Conservation (phyloP, 2,888 invertebrate species). For the Dasysyrphus tricinctus region DNA sequence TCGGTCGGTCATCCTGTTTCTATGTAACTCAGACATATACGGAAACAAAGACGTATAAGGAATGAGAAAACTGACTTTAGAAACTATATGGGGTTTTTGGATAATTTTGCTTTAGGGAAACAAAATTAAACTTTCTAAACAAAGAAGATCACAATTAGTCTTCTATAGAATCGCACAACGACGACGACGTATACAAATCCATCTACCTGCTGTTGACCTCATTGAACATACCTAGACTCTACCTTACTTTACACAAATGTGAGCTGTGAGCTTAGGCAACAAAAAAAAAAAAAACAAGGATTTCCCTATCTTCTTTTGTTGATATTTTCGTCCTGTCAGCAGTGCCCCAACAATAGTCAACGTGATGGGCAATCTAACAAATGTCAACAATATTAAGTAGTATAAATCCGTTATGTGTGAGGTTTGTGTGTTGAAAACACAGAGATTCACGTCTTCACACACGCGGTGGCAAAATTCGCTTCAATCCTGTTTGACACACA, state of each 20-base stretch:
- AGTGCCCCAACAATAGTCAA: conserved; percentile 57
- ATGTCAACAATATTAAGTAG: conserved; percentile 72
- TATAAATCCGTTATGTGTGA: conserved; percentile 53
- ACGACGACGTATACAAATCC: neutral
- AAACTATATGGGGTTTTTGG: neutral
- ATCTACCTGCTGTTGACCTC: conserved; percentile 24
- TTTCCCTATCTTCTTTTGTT: conserved; percentile 33
- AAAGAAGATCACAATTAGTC: conserved; percentile 67
- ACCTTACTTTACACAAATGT: neutral
- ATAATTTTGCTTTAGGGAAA: conserved; percentile 60
- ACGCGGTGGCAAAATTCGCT: conserved; percentile 47
- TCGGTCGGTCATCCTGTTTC: neutral
- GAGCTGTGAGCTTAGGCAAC: neutral
- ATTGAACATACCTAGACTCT: neutral
- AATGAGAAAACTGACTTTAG: neutral
- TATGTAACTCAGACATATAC: neutral
- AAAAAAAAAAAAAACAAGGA: neutral
- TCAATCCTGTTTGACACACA: conserved; percentile 8
- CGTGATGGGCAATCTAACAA: conserved; percentile 68
- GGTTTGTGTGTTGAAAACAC: conserved; percentile 49
- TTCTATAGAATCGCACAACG: conserved; percentile 14
- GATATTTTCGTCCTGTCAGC: conserved; percentile 69
- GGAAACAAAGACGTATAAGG: neutral
- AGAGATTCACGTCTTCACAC: conserved; percentile 58
- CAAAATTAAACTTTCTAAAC: conserved; percentile 62